Evolutionary conservation across 2,888 invertebrate genomes (phyloP).

Genomic region (Bhutanitis thaidina): DNA sequence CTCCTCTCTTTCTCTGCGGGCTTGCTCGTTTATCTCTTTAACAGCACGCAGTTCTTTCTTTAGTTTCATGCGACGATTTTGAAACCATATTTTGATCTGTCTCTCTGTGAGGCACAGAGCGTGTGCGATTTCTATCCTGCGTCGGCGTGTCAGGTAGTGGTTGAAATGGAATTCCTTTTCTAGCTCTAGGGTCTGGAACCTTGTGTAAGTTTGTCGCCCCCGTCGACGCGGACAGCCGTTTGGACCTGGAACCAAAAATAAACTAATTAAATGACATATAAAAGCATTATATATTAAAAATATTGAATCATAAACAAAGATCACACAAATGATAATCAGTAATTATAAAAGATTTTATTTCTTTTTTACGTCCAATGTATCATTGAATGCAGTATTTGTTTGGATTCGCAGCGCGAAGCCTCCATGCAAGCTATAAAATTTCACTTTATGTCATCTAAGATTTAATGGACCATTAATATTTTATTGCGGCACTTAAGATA

Average conservation of each 20-base stretch:
- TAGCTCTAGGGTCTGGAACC: conserved; percentile 98
- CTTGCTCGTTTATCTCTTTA: conserved; percentile 97
- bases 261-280: conserved; percentile 18
- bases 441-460: conserved; percentile 76
- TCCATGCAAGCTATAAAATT: conserved; percentile 68
- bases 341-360: conserved; percentile 40
- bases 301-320: conserved; percentile 22
- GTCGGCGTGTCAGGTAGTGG: conserved; percentile 96
- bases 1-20: conserved; percentile 92
- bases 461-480: conserved; percentile 77
- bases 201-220: conserved; percentile 98
- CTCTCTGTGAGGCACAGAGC: conserved; percentile 97
- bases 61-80: conserved; percentile 97
- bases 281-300: conserved; percentile 11
- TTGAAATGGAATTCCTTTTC: conserved; percentile 99
- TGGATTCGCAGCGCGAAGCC: conserved; percentile 52
- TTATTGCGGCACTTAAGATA: conserved; percentile 72
- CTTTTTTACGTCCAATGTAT: conserved; percentile 69
- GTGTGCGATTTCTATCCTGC: conserved; percentile 98
- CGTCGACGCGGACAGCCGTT: conserved; percentile 96
- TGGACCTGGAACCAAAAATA: conserved; percentile 86
- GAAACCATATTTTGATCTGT: conserved; percentile 98
- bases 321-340: conserved; percentile 4
- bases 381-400: conserved; percentile 51
- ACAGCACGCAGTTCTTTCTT: conserved; percentile 97